phyloP scores from a whole-genome alignment of 2,113 vertebrate genomes.

The Scatophagus argus region DNA sequence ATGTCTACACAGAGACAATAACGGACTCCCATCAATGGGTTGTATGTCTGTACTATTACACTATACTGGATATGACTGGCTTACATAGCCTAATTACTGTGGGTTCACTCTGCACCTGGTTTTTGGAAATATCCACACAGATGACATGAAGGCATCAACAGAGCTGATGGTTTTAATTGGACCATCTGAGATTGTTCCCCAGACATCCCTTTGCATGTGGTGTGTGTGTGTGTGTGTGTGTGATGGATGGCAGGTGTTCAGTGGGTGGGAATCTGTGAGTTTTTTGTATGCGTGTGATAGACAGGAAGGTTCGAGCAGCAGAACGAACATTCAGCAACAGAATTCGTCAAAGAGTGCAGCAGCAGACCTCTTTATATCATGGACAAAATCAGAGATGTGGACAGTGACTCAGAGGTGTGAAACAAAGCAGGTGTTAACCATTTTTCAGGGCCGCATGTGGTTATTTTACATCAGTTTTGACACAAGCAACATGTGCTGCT shows the following conservation, averaged over 20 bases:
- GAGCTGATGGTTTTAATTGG: slow-evolving; percentile 40
- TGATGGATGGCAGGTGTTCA: background rate
- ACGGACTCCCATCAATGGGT: background rate
- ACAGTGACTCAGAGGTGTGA: background rate
- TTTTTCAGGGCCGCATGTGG: background rate
- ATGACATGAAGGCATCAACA: slow-evolving; percentile 48
- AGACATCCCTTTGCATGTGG: slow-evolving; percentile 54
- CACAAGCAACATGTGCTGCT: background rate
- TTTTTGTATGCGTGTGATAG: slow-evolving; percentile 32
- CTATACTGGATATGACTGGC: background rate
- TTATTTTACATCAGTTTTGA: background rate
- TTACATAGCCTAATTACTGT: background rate
- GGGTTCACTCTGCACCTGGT: slow-evolving; percentile 20
- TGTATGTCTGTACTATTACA: no score
- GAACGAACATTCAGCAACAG: slow-evolving; percentile 3
- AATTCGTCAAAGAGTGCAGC: background rate
- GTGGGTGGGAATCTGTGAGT: no score
- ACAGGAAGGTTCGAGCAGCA: slow-evolving; percentile 28
- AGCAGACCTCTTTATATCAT: background rate
- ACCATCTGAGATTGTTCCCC: slow-evolving; percentile 40
- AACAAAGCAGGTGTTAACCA: background rate
- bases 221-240: slow-evolving; percentile 16
- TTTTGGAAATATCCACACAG: slow-evolving; percentile 44
- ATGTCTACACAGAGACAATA: background rate
- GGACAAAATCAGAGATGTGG: background rate